Base-by-base conservation (phyloP, 2,797 vertebrate species). In the Pantherophis alleghaniensis region DNA sequence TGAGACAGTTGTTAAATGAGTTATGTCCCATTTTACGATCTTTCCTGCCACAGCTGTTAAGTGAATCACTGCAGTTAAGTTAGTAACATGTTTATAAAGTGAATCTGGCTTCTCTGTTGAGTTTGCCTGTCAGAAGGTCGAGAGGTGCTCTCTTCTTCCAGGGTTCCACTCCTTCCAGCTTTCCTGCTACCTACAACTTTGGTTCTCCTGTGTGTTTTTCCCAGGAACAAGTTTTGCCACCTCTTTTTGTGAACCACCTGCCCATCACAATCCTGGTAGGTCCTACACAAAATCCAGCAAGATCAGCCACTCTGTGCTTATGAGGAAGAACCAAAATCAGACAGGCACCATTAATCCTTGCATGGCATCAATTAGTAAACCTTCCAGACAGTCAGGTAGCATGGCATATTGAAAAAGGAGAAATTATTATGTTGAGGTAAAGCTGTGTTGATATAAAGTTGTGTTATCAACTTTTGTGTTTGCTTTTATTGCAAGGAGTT, bases 281-380 rank as follows among this genome's bases (percentile, higher is more conserved):
- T n/a, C 22, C 6, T 26, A 28, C 74, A 92, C 28, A 63, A 59
- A 74, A 74, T 87, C 28, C 87, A 55, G 13, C 53, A 87, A 91
- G 28, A 51, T 87, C 63, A 90, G 24, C 6, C 83, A 26, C 51
- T 93, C 83, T 90, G 56, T 86, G 69, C 59, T 0, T 7, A 0
- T 91, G 0, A 37, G 32, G 91, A 96, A 93, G 92, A 91, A 89
- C 95, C 94, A 61, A 24, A 89, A 53, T 87, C 91, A 88, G 96
- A 86, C 92, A 93, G 94, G 90, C 87, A 5, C 94, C 95, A 93
- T 37, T 37, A 37, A 37, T 37, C 93, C 92, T 97, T 93, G 79
- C 91, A 1, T 0, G 18, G 87, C 93, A 61, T 53, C 95, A 95
- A 93, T 96, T 95, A 89, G 94, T 95, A 96, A 96, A 96, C 96